These are phyloP conservation scores for Microcebus murinus DNA, from an alignment of 2,113 vertebrate genomes.

Conservation along the genomic window DNA sequence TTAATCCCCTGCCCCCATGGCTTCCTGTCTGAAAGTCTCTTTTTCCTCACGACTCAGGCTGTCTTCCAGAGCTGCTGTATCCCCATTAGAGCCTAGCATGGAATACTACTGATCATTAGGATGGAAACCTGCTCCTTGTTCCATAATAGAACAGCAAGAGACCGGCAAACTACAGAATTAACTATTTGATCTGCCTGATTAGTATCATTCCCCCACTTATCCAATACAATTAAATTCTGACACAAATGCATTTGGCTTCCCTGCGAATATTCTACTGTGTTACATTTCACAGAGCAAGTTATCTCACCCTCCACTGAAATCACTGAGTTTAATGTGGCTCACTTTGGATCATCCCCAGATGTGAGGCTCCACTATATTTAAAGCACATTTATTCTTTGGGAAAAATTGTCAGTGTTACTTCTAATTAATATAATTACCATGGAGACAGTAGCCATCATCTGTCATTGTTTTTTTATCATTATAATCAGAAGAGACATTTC, in stretches of 20 bases:
- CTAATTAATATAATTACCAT: background rate
- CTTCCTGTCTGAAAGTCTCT: background rate
- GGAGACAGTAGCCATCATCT: background rate
- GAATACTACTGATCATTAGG: background rate
- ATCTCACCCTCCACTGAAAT: background rate
- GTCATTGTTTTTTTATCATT: background rate
- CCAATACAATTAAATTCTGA: background rate
- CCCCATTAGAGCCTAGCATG: background rate
- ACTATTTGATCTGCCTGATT: background rate
- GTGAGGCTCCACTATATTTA: background rate
- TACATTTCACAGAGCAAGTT: background rate
- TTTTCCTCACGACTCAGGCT: background rate
- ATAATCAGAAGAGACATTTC: background rate
- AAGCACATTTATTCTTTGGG: background rate
- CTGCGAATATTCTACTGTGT: background rate
- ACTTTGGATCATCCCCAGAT: background rate
- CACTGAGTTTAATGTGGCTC: no score
- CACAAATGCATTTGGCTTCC: background rate
- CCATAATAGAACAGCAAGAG: background rate
- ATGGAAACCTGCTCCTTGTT: background rate
- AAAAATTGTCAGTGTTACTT: background rate
- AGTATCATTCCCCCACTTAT: background rate
- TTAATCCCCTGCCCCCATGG: background rate
- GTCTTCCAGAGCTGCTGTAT: background rate
- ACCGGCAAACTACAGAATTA: background rate